Base-by-base conservation (phyloP, 2,888 invertebrate genomes). In the Rotaria sp. region DNA sequence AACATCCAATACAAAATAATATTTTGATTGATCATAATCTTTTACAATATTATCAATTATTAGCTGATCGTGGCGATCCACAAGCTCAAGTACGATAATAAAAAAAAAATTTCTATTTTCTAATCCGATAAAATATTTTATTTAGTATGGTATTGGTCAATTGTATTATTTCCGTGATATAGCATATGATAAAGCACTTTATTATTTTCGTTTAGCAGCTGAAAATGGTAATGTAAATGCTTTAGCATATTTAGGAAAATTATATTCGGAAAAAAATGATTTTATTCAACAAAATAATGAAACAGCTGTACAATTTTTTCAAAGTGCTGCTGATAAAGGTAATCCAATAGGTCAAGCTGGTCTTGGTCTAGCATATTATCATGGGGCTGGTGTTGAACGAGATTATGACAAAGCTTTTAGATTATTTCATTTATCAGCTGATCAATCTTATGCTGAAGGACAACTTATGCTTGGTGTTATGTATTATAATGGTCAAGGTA, bases 361-460 rank as follows among this genome's bases (percentile, higher is more conserved):
- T 0, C 92, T 99, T 10, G 99, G 99, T 13, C 92, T 97, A 87
- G 97, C 99, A 96, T 96, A 97, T 92, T 92, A 99, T 87, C 94
- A 97, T 92, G 99, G 98, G 0, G 93, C 94, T 87, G 96, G 96
- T 2, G 96, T 97, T 1, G 94, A 95, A 0, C 94, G 91, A 90
- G 92, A 92, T 88, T 90, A 90, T 87, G 87, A 88, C 35, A 92
- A 92, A 88, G 93, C 93, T 0, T 90, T 91, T 89, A 95, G 96
- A 88, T 96, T 96, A 90, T 98, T 99, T 91, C 94, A 95, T 35
- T 93, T 95, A 91, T 96, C 99, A 24, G 97, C 99, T 75, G 97
- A 98, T 90, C 97, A 99, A 91, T 97, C 97, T 86, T 97, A 97
- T 96, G 97, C 96, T 0, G 99, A 99, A 91, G 98, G 97, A 0